Evolutionary conservation across 1,140 invertebrate species (phyloP).

Genomic region (Riptortus pedestris): DNA sequence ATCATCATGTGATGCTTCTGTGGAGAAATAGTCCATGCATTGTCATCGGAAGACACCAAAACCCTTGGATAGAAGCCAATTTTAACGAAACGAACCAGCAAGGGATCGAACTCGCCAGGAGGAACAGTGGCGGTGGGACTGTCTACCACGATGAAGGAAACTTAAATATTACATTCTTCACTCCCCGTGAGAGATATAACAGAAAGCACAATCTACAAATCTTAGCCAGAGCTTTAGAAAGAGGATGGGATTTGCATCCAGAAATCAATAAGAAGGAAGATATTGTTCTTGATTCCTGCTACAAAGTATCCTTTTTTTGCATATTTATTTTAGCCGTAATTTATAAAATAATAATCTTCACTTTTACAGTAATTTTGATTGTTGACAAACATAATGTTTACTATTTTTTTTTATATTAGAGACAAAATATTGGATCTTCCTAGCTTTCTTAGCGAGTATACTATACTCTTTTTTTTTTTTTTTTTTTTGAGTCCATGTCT

Average conservation of each 20-base stretch:
- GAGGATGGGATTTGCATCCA: conserved; percentile 65
- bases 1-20: conserved; percentile 72
- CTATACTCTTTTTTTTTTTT: too few relatives aligned
- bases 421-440: too few relatives aligned
- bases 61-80: conserved; percentile 89
- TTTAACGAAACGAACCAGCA: conserved; percentile 45
- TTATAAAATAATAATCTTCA: too few relatives aligned
- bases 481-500: too few relatives aligned
- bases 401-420: too few relatives aligned
- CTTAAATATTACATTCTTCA: conserved; percentile 85
- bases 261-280: conserved; percentile 69
- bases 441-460: too few relatives aligned
- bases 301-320: conserved; percentile 54
- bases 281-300: conserved; percentile 64
- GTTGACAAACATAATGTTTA: too few relatives aligned
- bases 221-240: conserved; percentile 64
- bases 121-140: conserved; percentile 91
- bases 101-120: conserved; percentile 62
- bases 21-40: conserved; percentile 89
- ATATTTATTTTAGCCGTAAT: too few relatives aligned
- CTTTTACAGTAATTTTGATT: too few relatives aligned
- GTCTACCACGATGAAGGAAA: conserved; percentile 94
- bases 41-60: conserved; percentile 92
- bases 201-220: conserved; percentile 74
- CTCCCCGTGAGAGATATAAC: conserved; percentile 63